These are phyloP conservation scores for Crotalus adamanteus DNA, from an alignment of 2,797 vertebrate genomes.

Conservation along the genomic window DNA sequence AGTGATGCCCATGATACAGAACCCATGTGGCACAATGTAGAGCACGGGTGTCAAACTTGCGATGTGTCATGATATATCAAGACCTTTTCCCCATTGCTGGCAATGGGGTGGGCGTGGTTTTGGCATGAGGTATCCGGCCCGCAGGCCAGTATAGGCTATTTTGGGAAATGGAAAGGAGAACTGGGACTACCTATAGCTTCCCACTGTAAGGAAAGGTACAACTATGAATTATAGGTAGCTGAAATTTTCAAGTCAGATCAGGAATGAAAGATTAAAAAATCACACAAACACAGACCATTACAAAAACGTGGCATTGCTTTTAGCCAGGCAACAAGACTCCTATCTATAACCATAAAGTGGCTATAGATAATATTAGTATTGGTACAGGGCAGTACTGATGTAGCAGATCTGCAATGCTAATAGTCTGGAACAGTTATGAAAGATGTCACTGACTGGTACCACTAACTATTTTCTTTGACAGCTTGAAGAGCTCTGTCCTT, in stretches of 20 bases:
- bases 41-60: no score
- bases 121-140: no score
- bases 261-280: neutral
- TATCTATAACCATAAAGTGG: neutral
- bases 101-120: no score
- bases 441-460: constrained; percentile 14
- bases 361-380: neutral
- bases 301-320: fast-evolving
- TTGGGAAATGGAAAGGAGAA: neutral
- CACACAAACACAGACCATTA: neutral
- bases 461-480: constrained; percentile 31
- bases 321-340: neutral
- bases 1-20: neutral
- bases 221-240: fast-evolving
- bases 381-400: neutral
- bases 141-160: neutral
- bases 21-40: neutral
- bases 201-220: neutral
- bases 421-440: constrained; percentile 31
- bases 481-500: neutral
- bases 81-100: no score
- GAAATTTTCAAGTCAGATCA: neutral
- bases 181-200: no score
- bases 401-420: constrained; percentile 23
- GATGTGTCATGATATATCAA: no score